Conservation (phyloP, 2,797 vertebrate species). For the Poliocrania exsul region DNA sequence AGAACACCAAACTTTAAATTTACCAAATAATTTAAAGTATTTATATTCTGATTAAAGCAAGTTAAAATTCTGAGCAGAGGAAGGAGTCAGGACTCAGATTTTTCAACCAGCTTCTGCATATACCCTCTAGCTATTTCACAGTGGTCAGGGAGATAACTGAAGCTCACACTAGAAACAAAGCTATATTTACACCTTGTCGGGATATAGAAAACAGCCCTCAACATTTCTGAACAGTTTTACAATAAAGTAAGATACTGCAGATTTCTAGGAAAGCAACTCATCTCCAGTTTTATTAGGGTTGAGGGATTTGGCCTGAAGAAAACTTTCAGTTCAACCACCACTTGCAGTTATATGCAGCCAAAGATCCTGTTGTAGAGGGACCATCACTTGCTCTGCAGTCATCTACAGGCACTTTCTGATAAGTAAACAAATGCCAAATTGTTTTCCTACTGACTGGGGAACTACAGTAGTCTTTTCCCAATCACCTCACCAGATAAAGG, state of each 20-base stretch:
- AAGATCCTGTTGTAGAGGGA: not conserved
- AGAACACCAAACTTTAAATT: not conserved
- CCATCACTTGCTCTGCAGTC: not conserved
- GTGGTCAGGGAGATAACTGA: not conserved
- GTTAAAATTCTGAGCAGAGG: not conserved
- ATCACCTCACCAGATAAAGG: not conserved
- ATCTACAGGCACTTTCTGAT: not conserved
- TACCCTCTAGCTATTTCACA: not conserved
- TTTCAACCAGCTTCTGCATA: not conserved
- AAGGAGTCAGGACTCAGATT: not conserved
- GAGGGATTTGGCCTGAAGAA: not conserved
- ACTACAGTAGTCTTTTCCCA: not conserved
- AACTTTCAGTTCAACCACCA: not conserved
- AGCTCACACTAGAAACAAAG: not conserved
- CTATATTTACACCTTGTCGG: not conserved
- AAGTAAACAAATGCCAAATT: not conserved
- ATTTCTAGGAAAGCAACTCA: not conserved
- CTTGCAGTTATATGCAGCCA: not conserved
- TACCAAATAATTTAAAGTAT: not conserved
- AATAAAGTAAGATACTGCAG: not conserved
- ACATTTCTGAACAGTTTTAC: not conserved
- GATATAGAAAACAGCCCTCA: not conserved
- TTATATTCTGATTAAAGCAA: not conserved
- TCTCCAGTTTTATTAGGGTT: not conserved
- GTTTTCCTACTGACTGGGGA: not conserved